Evolutionary conservation across 2,797 vertebrate species (phyloP).

Genomic region (Cottoperca gobio): DNA sequence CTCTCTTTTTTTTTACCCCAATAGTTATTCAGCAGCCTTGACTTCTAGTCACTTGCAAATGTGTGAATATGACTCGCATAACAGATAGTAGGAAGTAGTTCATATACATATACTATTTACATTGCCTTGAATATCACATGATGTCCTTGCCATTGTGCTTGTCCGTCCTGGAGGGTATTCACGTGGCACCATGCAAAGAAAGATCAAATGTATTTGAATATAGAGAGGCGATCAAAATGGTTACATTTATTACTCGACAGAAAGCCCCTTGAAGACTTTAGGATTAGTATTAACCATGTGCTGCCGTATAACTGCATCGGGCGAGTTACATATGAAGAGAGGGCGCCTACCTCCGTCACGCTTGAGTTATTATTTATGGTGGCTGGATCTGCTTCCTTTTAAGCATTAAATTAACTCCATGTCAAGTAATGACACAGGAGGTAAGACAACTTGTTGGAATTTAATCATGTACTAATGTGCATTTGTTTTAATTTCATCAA

Average conservation of each 20-base stretch:
- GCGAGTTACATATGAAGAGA: constrained; percentile 20
- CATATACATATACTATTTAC: constrained; percentile 30
- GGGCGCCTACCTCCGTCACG: constrained; percentile 6
- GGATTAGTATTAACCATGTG: constrained; percentile 16
- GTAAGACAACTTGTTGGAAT: constrained; percentile 66
- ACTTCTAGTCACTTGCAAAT: constrained; percentile 29
- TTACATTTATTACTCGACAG: constrained; percentile 1
- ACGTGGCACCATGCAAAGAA: constrained; percentile 15
- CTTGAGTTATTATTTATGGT: constrained; percentile 49
- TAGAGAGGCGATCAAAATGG: not conserved
- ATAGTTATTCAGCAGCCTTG: not conserved
- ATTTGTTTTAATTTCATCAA: constrained; percentile 62
- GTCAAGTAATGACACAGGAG: constrained; percentile 55
- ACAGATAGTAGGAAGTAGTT: constrained; percentile 20
- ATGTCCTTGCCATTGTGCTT: constrained; percentile 17
- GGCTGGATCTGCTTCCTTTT: constrained; percentile 25
- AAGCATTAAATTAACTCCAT: constrained; percentile 57
- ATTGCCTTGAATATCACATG: constrained; percentile 9
- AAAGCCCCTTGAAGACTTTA: not conserved
- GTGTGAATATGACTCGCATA: constrained; percentile 40
- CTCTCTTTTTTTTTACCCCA: not conserved
- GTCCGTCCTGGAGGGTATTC: constrained; percentile 17
- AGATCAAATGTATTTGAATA: constrained; percentile 18
- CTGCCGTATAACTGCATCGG: not conserved
- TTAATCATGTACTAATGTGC: constrained; percentile 69